Base-by-base conservation (phyloP, 2,888 invertebrate genomes). In the Heteropelma amictum region DNA sequence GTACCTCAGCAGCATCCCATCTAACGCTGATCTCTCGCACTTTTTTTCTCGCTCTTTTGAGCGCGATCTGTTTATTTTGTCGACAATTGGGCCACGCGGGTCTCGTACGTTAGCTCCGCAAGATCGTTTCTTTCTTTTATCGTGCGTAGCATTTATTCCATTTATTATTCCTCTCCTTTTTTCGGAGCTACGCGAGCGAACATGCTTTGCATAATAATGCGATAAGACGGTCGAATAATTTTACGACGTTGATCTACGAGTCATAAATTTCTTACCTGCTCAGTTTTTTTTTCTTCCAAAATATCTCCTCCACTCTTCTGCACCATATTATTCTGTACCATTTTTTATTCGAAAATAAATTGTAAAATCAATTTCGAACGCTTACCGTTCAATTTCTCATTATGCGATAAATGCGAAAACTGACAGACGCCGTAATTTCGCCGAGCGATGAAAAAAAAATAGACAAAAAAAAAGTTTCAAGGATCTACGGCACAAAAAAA, bases 81-180 rank as follows among this genome's bases (percentile, higher is more conserved):
- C 54, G 21, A 38, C 70, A 63, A 70, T 70, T 63, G 70, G 54
- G 70, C 63, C 56, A 70, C 47, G 33, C 38, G 70, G 63, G 28
- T 54, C 26, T 40, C 70, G 61, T 70, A 70, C 45, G 64, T 64
- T 64, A 64, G 19, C 38, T 21, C 58, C 26, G 30, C n/a, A n/a
- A 60, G 28, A 49, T 26, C 28, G 49, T 38, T 56, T 14, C 7
- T 10, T 42, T n/a, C n/a, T n/a, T n/a, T n/a, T n/a, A n/a, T n/a
- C n/a, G n/a, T n/a, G n/a, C 28, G 42, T 23, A 40, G 19, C 58
- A 60, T 40, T 42, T 23, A 42, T 60, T 60, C 42, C 42, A 40
- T 26, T 40, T 42, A 26, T 60, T 56, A 14, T 26, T 26, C 23
- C 23, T 12, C 26, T 49, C 28, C n/a, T 35, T 54, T 54, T 35